These are phyloP conservation scores for Pherbina coryleti DNA, from an alignment of 2,888 invertebrate genomes.

Conservation along the genomic window DNA sequence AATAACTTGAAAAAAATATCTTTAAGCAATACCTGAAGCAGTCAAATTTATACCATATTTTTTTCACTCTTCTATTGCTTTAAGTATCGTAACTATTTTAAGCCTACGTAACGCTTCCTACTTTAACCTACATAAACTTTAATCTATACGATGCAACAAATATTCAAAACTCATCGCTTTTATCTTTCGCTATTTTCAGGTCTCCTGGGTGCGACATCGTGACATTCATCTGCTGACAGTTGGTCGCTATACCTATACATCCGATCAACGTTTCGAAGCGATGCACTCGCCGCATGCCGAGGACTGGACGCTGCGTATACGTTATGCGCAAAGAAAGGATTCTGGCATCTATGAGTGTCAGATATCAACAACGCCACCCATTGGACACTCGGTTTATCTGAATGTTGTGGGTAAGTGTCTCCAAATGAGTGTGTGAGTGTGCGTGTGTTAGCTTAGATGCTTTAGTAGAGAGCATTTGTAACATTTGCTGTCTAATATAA, in stretches of 20 bases:
- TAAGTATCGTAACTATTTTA: no score
- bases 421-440: background rate
- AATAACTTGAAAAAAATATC: no score
- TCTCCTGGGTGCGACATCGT: conserved; percentile 83
- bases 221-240: conserved; percentile 83
- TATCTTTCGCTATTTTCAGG: conserved; percentile 70
- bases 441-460: background rate
- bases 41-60: no score
- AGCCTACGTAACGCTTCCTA: no score
- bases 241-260: conserved; percentile 83
- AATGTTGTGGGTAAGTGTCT: conserved; percentile 84
- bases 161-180: background rate
- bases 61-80: no score
- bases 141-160: background rate
- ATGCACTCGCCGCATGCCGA: conserved; percentile 88
- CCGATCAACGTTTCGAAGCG: conserved; percentile 86
- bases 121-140: background rate
- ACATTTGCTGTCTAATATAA: background rate
- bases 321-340: conserved; percentile 81
- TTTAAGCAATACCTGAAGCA: no score
- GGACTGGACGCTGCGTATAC: conserved; percentile 86
- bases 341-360: conserved; percentile 90
- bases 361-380: conserved; percentile 90
- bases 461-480: background rate
- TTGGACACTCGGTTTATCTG: conserved; percentile 84